These are phyloP conservation scores for Diplodus puntazzo DNA, from an alignment of 2,797 vertebrate species.

Conservation along the genomic window DNA sequence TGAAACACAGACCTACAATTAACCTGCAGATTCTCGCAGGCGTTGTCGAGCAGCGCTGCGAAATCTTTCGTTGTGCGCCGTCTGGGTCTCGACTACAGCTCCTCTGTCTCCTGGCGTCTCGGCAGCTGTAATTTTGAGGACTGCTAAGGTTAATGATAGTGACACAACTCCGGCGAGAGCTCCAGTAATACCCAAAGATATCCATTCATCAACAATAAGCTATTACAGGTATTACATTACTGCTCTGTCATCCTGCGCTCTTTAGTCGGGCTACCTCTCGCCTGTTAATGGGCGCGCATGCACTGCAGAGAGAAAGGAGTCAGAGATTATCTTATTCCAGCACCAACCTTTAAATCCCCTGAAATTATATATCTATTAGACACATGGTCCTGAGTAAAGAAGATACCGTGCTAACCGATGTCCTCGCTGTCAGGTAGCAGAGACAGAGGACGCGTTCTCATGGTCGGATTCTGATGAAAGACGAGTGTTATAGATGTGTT, in stretches of 20 bases:
- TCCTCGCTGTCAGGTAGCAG: conserved; percentile 8
- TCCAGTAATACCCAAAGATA: conserved; percentile 60
- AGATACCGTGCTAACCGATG: conserved; percentile 23
- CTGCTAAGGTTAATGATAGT: conserved; percentile 74
- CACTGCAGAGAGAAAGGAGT: conserved; percentile 36
- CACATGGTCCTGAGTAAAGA: conserved; percentile 38
- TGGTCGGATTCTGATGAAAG: conserved; percentile 37
- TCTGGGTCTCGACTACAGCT: conserved; percentile 17
- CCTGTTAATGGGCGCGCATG: conserved; percentile 53
- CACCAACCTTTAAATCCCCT: conserved; percentile 65
- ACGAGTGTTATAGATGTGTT: conserved; percentile 33
- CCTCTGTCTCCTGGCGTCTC: conserved; percentile 37
- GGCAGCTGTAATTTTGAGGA: conserved; percentile 59
- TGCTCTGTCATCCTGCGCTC: conserved; percentile 40
- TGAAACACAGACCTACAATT: conserved; percentile 65
- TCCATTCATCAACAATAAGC: conserved; percentile 74
- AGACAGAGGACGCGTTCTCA: conserved; percentile 24
- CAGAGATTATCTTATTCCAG: conserved; percentile 65
- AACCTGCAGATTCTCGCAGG: conserved; percentile 50
- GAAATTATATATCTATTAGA: conserved; percentile 65
- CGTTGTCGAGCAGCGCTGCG: conserved; percentile 24
- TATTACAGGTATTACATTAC: conserved; percentile 69
- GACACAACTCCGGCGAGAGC: conserved; percentile 59
- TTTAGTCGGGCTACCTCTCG: conserved; percentile 47
- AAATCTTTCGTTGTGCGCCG: conserved; percentile 58